Evolutionary conservation across 2,113 vertebrate genomes (phyloP), one percentile per base, ranked within the genome.

Genomic region (Pseudopipra pipra): DNA sequence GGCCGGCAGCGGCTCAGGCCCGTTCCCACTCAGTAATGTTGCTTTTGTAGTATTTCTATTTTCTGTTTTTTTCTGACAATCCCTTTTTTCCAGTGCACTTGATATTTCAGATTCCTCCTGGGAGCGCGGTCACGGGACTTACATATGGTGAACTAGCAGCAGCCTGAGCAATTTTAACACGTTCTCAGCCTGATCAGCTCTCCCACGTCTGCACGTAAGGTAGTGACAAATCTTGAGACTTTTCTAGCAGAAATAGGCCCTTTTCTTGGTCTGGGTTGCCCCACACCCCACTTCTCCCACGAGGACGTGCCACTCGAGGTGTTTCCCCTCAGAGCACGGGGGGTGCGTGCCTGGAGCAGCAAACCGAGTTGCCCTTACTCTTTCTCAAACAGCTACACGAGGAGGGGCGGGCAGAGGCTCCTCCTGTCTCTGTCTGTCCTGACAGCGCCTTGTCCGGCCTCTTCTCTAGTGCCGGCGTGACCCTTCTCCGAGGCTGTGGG

Each of bases 31-130:
- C 93, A 94, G 56, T 77, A 92, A 51, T 14, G 91, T 54, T 51
- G 63, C 90, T 85, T 96, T 97, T 97, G 79, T 97, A 97, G 94
- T 95, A 82, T 96, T 93, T 95, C 74, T 95, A 91, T 94, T 96
- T 95, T 94, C 85, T 90, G 58, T 96, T 55, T 97, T 97, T 41
- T 89, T 93, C 96, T 70, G 93, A 94, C 59, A 96, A 92, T 94
- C 83, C 75, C 78, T 91, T 82, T 93, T 96, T 88, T 92, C 96
- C 94, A 74, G 35, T 79, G 87, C 97, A 95, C 88, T 96, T 61
- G 95, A 47, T 94, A 88, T 96, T 96, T 94, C 87, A 33, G 72
- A 96, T 92, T 63, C 59, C 73, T 89, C 68, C 28, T 5, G 62
- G 92, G 95, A 87, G 85, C 2, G 37, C 1, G 6, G 94, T 87